Conservation (phyloP, 2,797 vertebrate species). For the Argentina silus region DNA sequence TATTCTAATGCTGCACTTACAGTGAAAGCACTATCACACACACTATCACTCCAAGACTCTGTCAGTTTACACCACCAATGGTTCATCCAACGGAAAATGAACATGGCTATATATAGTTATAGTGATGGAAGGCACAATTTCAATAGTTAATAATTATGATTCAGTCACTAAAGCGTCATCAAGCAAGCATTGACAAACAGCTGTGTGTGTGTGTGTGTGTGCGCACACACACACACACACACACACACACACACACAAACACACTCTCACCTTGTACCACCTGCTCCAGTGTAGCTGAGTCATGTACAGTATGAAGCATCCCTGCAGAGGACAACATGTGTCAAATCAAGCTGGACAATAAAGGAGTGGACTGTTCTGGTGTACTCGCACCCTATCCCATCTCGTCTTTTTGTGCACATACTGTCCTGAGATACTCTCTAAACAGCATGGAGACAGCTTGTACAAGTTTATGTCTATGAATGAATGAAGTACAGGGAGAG, state of each 20-base stretch:
- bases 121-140: background rate
- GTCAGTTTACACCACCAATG: background rate
- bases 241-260: no score
- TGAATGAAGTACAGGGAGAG: no score
- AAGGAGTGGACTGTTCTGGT: background rate
- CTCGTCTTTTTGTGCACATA: background rate
- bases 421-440: no score
- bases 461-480: no score
- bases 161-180: background rate
- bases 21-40: slow-evolving; percentile 13
- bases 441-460: no score
- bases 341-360: background rate
- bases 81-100: background rate
- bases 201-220: background rate
- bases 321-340: slow-evolving; percentile 65
- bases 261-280: slow-evolving; percentile 88
- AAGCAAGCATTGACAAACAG: background rate
- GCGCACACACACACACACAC: no score
- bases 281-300: slow-evolving; percentile 77
- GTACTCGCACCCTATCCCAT: background rate
- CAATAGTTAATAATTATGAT: background rate
- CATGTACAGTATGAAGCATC: slow-evolving; percentile 80
- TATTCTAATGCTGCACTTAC: slow-evolving; percentile 42
- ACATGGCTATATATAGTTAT: background rate
- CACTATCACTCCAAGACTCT: background rate